Conservation (phyloP, 2,888 invertebrate species). For the Iselma pallidipennis region DNA sequence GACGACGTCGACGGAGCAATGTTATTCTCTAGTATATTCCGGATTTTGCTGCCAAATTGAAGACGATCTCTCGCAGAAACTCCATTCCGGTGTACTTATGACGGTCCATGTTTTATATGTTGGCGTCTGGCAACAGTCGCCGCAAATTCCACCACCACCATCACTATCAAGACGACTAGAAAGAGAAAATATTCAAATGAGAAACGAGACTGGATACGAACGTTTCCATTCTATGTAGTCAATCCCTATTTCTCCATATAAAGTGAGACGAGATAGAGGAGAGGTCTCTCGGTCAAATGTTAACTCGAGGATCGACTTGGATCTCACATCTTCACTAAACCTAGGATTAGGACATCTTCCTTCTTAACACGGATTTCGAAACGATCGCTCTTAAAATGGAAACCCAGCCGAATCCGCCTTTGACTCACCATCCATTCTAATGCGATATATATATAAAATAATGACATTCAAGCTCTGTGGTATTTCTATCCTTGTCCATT, state of each 20-base stretch:
- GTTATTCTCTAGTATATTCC: constrained; percentile 48
- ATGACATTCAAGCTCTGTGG: constrained; percentile 5
- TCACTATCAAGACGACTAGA: not conserved
- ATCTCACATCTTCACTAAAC: constrained; percentile 42
- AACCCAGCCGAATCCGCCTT: constrained; percentile 42
- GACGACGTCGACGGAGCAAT: constrained; percentile 38
- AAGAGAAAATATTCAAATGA: constrained; percentile 47
- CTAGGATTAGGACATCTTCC: constrained; percentile 48
- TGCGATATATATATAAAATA: constrained; percentile 5
- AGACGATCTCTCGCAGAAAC: constrained; percentile 56
- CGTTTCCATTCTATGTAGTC: not conserved
- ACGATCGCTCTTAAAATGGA: constrained; percentile 44
- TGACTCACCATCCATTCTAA: constrained; percentile 36
- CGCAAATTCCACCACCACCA: constrained; percentile 38
- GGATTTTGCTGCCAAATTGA: constrained; percentile 57
- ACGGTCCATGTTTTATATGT: constrained; percentile 51
- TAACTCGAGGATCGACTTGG: constrained; percentile 51
- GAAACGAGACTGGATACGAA: constrained; percentile 32
- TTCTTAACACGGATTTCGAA: constrained; percentile 44
- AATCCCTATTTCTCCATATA: constrained; percentile 6
- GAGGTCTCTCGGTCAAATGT: constrained; percentile 50
- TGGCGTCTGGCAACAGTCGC: constrained; percentile 52
- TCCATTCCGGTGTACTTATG: constrained; percentile 54
- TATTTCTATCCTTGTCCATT: constrained; percentile 31
- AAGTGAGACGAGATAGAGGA: constrained; percentile 22